phyloP scores from a whole-genome alignment of 92 coral and sea anemone species.

The Porites divaricata region DNA sequence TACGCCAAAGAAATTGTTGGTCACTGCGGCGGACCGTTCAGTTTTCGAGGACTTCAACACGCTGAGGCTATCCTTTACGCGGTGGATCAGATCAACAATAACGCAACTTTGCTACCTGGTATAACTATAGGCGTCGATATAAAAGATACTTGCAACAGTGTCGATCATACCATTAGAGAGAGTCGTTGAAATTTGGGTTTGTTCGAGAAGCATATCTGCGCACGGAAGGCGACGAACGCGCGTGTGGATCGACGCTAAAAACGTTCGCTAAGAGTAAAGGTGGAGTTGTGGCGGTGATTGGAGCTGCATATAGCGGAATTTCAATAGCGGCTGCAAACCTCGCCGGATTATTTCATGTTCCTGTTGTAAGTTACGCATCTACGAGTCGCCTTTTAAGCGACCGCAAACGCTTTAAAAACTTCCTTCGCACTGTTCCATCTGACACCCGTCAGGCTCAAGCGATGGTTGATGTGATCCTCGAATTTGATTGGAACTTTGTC shows the following conservation, averaged over 20 bases:
- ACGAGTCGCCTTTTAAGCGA: slow-evolving; percentile 90
- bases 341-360: slow-evolving; percentile 83
- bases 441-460: slow-evolving; percentile 82
- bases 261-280: background rate
- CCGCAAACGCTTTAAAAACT: slow-evolving; percentile 69
- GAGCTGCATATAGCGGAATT: slow-evolving; percentile 87
- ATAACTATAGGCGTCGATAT: slow-evolving; percentile 73
- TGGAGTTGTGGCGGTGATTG: slow-evolving; percentile 75
- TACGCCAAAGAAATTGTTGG: background rate
- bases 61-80: slow-evolving; percentile 82
- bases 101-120: slow-evolving; percentile 66
- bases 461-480: slow-evolving; percentile 57
- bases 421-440: slow-evolving; percentile 85
- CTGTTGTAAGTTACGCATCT: slow-evolving; percentile 89
- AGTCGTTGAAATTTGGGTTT: slow-evolving; percentile 65
- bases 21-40: slow-evolving; percentile 70
- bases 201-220: slow-evolving; percentile 56
- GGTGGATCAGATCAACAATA: slow-evolving; percentile 64
- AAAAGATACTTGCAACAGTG: slow-evolving; percentile 78
- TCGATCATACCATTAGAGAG: slow-evolving; percentile 77
- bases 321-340: slow-evolving; percentile 81
- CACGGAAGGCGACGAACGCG: background rate
- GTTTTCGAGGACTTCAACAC: slow-evolving; percentile 72
- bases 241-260: slow-evolving; percentile 7
- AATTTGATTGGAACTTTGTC: slow-evolving; percentile 72